Evolutionary conservation across 2,113 vertebrate species (phyloP), one percentile per base, ranked within the genome.

Genomic region (Dasyprocta punctata): DNA sequence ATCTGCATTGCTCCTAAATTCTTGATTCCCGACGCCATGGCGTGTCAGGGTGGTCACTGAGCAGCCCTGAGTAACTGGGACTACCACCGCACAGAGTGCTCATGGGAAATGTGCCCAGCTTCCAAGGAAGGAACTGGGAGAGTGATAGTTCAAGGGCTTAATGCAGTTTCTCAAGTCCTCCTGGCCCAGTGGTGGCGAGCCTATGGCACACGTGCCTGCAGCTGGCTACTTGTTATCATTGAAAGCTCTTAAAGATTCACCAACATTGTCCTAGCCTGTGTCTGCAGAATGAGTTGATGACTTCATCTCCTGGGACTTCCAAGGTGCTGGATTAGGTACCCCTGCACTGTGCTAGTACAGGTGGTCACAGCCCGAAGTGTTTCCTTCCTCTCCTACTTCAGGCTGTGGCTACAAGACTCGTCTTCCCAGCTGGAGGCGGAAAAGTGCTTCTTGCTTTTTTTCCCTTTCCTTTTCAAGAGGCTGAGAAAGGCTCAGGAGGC

Each of bases 131-230:
- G 54, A 93, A 33, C 28, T 13, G n/a, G 58, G 77, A 60, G 56
- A 36, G 30, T 67, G 33, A 49, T 20, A 44, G 36, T 65, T 65
- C 28, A 16, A 83, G 47, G 60, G 56, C 54, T 88, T 58, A 86
- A 85, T 47, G 8, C 69, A 88, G 26, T 87, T 85, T 84, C 84
- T 83, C 80, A 19, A 97, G 33, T 86, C 95, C 28, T 89, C 92
- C 28, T 24, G 22, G 41, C 73, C 41, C 41, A 75, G 73, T 28
- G 26, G 41, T 47, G 41, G 41, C 24, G 11, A 47, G 47, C 41
- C 73, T 44, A 47, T 75, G 41, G 41, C 73, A 75, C 73, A 4
- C 2, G 12, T 44, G 41, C 41, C 41, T 24, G 7, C 36, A n/a
- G 36, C 36, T n/a, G 24, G 24, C 41, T 75, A 75, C 47, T 75